phyloP scores from a whole-genome alignment of 1,140 invertebrate species.

The Caerostris darwini region DNA sequence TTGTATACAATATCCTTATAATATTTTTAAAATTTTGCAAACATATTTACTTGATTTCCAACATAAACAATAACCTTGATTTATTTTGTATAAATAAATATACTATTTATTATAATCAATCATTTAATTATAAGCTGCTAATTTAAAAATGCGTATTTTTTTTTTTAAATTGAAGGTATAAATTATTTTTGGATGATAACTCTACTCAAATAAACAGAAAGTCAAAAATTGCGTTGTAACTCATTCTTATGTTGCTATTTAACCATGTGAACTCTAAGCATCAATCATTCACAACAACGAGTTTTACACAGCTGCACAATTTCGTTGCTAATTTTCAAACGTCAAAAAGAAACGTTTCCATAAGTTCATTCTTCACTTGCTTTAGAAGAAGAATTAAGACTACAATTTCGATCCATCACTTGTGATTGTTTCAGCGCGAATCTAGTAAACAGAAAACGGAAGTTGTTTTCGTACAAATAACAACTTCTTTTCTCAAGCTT shows the following conservation, averaged over 20 bases:
- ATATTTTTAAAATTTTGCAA: too few relatives aligned
- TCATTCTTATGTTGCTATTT: too few relatives aligned
- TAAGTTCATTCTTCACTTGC: background rate
- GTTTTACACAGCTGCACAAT: background rate
- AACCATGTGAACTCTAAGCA: background rate
- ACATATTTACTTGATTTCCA: too few relatives aligned
- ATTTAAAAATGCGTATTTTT: too few relatives aligned
- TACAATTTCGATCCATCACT: background rate
- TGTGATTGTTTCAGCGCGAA: background rate
- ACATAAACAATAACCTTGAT: too few relatives aligned
- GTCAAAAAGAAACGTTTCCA: background rate
- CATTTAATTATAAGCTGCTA: too few relatives aligned
- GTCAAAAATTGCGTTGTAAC: background rate
- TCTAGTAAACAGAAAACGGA: background rate
- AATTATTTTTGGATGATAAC: too few relatives aligned
- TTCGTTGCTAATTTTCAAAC: background rate
- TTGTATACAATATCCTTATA: too few relatives aligned
- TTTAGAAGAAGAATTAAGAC: background rate
- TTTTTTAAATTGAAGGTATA: too few relatives aligned
- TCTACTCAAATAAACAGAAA: too few relatives aligned
- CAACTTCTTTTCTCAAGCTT: background rate
- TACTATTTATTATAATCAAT: too few relatives aligned
- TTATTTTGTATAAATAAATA: too few relatives aligned
- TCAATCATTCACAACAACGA: background rate
- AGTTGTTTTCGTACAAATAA: background rate